These are phyloP conservation scores for Cecidostiba fungosa DNA, from an alignment of 2,888 invertebrate genomes.

Conservation along the genomic window DNA sequence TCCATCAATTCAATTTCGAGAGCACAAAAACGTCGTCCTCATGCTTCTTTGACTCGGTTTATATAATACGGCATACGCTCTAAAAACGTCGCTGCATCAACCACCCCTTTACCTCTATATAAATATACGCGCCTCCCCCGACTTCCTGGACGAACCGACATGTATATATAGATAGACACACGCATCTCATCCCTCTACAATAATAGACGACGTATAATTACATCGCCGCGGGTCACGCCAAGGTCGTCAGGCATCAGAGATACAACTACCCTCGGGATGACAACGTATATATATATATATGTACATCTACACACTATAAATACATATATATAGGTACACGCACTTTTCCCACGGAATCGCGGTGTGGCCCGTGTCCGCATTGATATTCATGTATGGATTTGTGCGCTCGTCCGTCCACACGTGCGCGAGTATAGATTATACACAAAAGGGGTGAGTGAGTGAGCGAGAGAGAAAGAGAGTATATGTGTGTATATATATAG, in stretches of 20 bases:
- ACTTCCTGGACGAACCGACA: neutral
- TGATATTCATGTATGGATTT: constrained; percentile 41
- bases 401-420: constrained; percentile 1
- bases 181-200: neutral
- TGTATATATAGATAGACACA: neutral
- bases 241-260: neutral
- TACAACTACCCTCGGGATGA: neutral
- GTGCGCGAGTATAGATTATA: neutral
- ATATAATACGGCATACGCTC: too few relatives aligned
- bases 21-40: too few relatives aligned
- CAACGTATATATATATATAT: neutral
- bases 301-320: neutral
- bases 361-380: neutral
- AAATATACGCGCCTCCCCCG: neutral
- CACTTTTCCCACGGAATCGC: constrained; percentile 52
- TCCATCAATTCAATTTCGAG: too few relatives aligned
- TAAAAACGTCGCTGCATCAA: neutral
- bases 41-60: neutral
- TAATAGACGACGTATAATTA: constrained; percentile 4
- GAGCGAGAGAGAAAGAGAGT: neutral
- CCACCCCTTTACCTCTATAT: neutral
- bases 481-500: too few relatives aligned
- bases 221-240: neutral
- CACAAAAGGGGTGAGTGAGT: neutral
- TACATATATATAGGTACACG: neutral